Evolutionary conservation across 2,113 vertebrate species (phyloP).

Genomic region (Notiomystis cincta): DNA sequence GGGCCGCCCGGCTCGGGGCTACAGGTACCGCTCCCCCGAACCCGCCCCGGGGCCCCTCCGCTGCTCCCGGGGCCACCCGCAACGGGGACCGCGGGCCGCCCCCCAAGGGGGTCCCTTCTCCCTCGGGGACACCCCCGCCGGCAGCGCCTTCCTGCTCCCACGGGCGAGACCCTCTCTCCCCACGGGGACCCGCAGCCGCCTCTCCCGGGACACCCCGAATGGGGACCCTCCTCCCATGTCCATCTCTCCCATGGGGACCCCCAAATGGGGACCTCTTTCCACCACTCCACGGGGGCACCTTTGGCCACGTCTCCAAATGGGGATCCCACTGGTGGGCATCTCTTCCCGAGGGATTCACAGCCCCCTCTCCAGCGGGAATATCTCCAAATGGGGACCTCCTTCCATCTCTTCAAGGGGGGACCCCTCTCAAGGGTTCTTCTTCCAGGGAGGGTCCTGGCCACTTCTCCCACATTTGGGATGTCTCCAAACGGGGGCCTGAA

Average conservation of each 20-base stretch:
- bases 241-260: background rate
- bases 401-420: background rate
- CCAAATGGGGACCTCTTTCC: background rate
- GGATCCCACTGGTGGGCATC: fast-evolving
- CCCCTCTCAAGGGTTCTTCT: fast-evolving
- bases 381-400: background rate
- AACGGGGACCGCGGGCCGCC: fast-evolving
- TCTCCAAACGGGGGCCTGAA: background rate
- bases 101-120: background rate
- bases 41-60: background rate
- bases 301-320: fast-evolving
- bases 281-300: fast-evolving
- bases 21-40: slow-evolving; percentile 10
- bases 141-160: no score
- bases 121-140: background rate
- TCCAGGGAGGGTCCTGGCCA: background rate
- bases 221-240: no score
- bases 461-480: background rate
- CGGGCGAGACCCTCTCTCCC: background rate
- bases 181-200: fast-evolving
- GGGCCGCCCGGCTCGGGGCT: slow-evolving; percentile 54
- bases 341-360: background rate
- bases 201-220: background rate
- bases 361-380: background rate
- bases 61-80: background rate